A percentile compares a stretch with the other conserved stretches of the same genome.
Evolutionary conservation across 2,113 vertebrate genomes (phyloP).

Genomic region (Pomatorhinus ruficollis): DNA sequence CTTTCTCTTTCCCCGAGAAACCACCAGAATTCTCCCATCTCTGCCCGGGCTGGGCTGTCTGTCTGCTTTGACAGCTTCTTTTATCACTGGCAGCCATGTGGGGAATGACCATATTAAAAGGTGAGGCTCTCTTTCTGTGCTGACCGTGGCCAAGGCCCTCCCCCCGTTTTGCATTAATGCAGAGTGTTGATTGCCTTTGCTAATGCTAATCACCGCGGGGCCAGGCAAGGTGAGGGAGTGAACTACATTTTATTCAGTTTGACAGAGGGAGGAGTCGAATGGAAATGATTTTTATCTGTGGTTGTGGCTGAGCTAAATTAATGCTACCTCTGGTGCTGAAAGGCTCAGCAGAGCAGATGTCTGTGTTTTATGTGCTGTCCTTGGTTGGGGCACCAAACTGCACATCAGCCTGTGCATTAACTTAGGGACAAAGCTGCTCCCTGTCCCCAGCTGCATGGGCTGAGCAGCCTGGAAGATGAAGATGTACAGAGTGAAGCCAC

Average conservation of each 20-base stretch:
- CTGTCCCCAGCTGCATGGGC: neutral
- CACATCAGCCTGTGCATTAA: neutral
- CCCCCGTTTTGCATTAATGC: slow-evolving; percentile 27
- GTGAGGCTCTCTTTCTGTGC: neutral
- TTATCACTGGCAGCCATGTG: slow-evolving; percentile 28
- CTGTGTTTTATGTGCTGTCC: neutral
- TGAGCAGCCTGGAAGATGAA: neutral
- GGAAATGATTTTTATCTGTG: slow-evolving; percentile 51
- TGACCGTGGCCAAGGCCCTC: neutral
- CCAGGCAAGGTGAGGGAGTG: slow-evolving; percentile 34
- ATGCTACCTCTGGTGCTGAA: slow-evolving; percentile 20
- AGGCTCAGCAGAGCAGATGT: slow-evolving; percentile 46
- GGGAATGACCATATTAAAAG: slow-evolving; percentile 1
- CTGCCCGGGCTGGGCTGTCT: neutral
- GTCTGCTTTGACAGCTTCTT: slow-evolving; percentile 27
- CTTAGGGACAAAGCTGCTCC: neutral
- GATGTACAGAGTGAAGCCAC: neutral
- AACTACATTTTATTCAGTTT: slow-evolving; percentile 47
- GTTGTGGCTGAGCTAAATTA: slow-evolving; percentile 38
- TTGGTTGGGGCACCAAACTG: neutral
- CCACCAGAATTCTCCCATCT: neutral
- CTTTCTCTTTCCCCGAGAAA: neutral
- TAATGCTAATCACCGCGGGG: slow-evolving; percentile 41
- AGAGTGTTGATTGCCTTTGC: slow-evolving; percentile 27
- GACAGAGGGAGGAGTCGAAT: slow-evolving; percentile 52